phyloP scores from a whole-genome alignment of 2,888 invertebrate genomes.

The Hypsopygia costalis region DNA sequence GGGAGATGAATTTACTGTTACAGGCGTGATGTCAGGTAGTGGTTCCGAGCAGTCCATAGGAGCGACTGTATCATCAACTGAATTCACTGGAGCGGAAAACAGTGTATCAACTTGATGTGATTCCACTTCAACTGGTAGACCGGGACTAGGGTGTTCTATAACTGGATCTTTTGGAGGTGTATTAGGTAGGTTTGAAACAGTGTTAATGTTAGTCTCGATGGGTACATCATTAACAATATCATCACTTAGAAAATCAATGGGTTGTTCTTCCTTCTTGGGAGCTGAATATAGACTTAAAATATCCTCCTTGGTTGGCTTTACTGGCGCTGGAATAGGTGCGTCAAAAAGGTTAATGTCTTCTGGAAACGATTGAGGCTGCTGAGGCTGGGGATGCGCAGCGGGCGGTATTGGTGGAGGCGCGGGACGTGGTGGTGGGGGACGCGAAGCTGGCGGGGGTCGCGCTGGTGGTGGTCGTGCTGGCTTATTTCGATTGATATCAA shows the following conservation, averaged over 20 bases:
- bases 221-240: conserved; percentile 67
- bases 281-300: conserved; percentile 80
- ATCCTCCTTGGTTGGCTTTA: conserved; percentile 79
- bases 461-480: conserved; percentile 50
- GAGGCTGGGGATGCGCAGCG: conserved; percentile 62
- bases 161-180: background rate
- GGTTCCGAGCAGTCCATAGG: conserved; percentile 66
- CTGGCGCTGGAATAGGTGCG: conserved; percentile 71
- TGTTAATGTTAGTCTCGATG: conserved; percentile 14
- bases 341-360: conserved; percentile 81
- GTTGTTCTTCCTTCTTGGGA: conserved; percentile 62
- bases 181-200: background rate
- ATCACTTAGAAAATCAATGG: conserved; percentile 80
- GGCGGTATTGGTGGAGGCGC: conserved; percentile 72
- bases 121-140: background rate
- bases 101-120: background rate
- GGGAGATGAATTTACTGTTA: conserved; percentile 46
- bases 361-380: conserved; percentile 33
- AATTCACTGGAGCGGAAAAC: background rate
- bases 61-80: conserved; percentile 18
- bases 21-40: conserved; percentile 25
- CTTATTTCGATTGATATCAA: conserved; percentile 67
- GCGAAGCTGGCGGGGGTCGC: conserved; percentile 42
- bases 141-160: background rate
- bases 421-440: conserved; percentile 58